Percentiles rank a stretch among this genome's conserved stretches.
These are phyloP conservation scores for Erythrolamprus reginae DNA, from an alignment of 2,113 vertebrate species.

Conservation along the genomic window DNA sequence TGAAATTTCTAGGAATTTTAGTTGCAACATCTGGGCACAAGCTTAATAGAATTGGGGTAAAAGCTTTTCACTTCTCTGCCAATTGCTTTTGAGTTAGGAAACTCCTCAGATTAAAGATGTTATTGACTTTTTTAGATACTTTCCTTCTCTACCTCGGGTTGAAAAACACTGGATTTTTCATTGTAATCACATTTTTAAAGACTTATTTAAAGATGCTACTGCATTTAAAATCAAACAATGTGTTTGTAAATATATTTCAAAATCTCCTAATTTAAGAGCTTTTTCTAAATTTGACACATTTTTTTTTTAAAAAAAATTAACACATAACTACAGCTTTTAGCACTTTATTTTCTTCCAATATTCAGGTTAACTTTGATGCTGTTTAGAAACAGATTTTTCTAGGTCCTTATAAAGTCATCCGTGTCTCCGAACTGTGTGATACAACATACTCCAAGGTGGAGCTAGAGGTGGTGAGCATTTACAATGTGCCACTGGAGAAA, in stretches of 20 bases:
- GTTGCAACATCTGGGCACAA: not conserved
- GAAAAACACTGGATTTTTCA: not conserved
- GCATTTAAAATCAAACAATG: not conserved
- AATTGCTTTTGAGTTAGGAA: not conserved
- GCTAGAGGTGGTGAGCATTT: not conserved
- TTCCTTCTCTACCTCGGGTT: not conserved
- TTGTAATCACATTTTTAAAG: not conserved
- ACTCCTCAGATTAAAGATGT: not conserved
- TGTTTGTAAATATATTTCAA: not conserved
- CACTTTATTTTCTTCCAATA: not conserved
- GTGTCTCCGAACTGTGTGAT: not conserved
- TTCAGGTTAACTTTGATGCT: not conserved
- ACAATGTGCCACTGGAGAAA: not conserved
- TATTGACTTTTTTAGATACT: not conserved
- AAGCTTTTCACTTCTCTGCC: not conserved
- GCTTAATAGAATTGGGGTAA: too few relatives aligned
- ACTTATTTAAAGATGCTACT: too few relatives aligned
- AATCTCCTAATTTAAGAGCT: not conserved
- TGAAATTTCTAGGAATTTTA: not conserved
- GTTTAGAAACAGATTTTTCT: not conserved
- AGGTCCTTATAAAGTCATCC: not conserved
- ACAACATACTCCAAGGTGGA: not conserved
- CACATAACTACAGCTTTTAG: not conserved
- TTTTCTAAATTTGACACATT: not conserved
- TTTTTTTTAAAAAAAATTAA: not conserved